A percentile compares a stretch with the other conserved stretches of the same genome.
Conservation (phyloP, 2,888 invertebrate genomes). For the Acanthosepion lycidas region DNA sequence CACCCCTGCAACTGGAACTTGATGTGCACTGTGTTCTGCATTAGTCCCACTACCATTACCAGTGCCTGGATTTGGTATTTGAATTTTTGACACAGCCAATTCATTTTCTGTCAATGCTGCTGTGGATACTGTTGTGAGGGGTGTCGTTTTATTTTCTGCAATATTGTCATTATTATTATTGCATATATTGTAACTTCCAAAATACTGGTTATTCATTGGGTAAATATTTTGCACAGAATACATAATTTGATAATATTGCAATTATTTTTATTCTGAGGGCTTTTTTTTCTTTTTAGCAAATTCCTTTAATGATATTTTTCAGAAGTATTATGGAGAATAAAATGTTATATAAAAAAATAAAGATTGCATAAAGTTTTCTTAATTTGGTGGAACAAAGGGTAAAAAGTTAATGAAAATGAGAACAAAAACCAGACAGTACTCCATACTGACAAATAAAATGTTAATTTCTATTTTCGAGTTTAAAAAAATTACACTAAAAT, state of each 20-base stretch:
- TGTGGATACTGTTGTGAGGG: background rate
- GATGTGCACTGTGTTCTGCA: background rate
- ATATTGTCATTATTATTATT: slow-evolving; percentile 25
- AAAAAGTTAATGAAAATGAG: background rate
- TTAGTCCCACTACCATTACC: background rate
- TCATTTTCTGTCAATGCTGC: background rate
- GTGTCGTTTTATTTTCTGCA: background rate
- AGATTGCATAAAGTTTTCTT: background rate
- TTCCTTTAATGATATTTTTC: background rate
- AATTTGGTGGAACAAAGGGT: background rate
- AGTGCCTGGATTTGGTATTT: background rate
- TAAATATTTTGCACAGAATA: slow-evolving; percentile 42
- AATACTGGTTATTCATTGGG: slow-evolving; percentile 16
- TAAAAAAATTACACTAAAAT: background rate
- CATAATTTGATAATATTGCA: background rate
- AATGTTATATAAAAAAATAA: background rate
- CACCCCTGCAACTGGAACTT: background rate
- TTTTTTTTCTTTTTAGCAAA: background rate
- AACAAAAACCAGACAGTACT: background rate
- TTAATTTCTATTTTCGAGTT: background rate
- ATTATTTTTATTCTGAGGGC: background rate
- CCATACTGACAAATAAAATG: background rate
- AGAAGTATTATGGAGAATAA: background rate
- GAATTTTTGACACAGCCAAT: background rate
- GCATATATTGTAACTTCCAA: background rate